Percentiles rank a stretch among this genome's conserved stretches.
These are phyloP conservation scores for Probosciger aterrimus DNA, from an alignment of 2,113 vertebrate species.

Conservation along the genomic window DNA sequence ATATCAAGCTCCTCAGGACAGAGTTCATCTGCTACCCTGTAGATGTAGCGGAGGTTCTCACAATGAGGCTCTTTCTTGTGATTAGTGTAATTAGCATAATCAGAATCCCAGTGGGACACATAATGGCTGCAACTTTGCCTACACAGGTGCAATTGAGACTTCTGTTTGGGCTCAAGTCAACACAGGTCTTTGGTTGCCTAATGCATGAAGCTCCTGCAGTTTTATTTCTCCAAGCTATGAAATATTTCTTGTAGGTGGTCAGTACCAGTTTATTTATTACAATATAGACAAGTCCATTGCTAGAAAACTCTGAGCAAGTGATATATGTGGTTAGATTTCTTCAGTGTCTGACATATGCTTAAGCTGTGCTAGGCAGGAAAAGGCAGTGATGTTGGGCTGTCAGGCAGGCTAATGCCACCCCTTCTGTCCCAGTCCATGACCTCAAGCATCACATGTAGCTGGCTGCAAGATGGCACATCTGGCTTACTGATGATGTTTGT, in stretches of 20 bases:
- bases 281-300: not conserved
- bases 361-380: not conserved
- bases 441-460: not conserved
- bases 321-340: not conserved
- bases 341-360: not conserved
- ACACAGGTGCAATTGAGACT: not conserved
- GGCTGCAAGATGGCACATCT: not conserved
- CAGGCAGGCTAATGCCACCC: not conserved
- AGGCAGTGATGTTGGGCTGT: not conserved
- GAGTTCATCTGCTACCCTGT: not conserved
- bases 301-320: not conserved
- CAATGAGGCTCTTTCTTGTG: not conserved
- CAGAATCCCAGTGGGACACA: not conserved
- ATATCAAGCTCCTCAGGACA: not conserved
- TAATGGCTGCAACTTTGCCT: not conserved
- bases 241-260: not conserved
- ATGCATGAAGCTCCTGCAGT: not conserved
- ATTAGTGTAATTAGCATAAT: not conserved
- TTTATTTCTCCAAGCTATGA: not conserved
- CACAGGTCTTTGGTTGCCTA: not conserved
- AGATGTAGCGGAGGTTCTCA: not conserved
- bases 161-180: not conserved
- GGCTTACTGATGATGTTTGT: rapidly evolving
- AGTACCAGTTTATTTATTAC: not conserved
- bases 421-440: not conserved